Evolutionary conservation across 2,797 vertebrate species (phyloP), one percentile per base, ranked within the genome.

Genomic region (Holocentrus rufus): DNA sequence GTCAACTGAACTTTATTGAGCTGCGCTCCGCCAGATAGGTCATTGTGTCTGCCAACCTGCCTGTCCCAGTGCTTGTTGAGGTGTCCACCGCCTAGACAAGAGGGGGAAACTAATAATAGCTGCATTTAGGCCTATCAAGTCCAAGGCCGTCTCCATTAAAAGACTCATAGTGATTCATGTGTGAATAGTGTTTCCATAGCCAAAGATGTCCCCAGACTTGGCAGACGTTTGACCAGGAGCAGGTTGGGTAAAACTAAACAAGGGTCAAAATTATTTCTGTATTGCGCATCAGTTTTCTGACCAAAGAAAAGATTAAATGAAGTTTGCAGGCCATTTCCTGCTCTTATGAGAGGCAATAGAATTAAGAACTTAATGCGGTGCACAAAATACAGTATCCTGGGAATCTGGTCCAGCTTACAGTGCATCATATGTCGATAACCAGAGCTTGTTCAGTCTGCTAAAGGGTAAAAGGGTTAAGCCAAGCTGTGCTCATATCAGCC

Each of bases 81-180:
- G 57, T 60, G 58, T 73, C 76, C 42, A 9, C 20, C 70, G 18
- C 13, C 9, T 56, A 53, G 46, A 20, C 42, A 30, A 8, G 20
- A n/a, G 20, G 23, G 17, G 1, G 5, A 13, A 17, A 17, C 75
- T 88, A 89, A 85, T 86, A 86, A 84, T 88, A 89, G 72, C 62
- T 34, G 25, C 60, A 39, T 80, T 75, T 25, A 74, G 64, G 50
- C 66, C 72, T 49, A 22, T 53, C 8, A 39, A 18, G 20, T 71
- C 61, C 54, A 74, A 78, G 71, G 81, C 84, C 68, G 49, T 75
- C 66, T 60, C 58, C 46, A 52, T 84, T 65, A 85, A 65, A 70
- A 79, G 66, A 77, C 69, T 2, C 44, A 5, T 14, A 60, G 36
- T 15, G 42, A 77, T 84, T 73, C 68, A 50, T 79, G 82, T 53